These are phyloP conservation scores for Artibeus jamaicensis DNA, from an alignment of 2,797 vertebrate species.

Conservation along the genomic window DNA sequence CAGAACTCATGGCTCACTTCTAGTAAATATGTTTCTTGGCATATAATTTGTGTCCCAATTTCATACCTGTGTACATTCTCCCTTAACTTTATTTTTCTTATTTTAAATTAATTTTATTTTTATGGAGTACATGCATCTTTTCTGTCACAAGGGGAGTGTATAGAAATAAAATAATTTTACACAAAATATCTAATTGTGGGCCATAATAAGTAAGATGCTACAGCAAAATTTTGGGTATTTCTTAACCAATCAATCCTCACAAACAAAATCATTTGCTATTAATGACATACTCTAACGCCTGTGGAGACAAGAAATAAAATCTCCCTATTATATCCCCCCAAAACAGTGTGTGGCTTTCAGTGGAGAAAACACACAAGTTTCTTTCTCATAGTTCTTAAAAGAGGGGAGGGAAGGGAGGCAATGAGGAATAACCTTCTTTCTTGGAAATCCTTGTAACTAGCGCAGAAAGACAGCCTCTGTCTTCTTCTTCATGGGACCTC, in stretches of 20 bases:
- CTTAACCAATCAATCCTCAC: background rate
- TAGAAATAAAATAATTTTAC: background rate
- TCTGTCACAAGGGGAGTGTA: background rate
- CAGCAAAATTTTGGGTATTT: background rate
- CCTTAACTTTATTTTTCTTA: background rate
- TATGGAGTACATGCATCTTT: background rate
- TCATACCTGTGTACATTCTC: background rate
- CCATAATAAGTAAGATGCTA: background rate
- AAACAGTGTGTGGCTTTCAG: background rate
- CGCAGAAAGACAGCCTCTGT: background rate
- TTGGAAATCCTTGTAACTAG: background rate
- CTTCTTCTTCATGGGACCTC: background rate
- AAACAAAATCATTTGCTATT: slow-evolving; percentile 13
- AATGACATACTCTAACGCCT: background rate
- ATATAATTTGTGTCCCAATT: background rate
- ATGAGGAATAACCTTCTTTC: background rate
- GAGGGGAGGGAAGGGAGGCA: background rate
- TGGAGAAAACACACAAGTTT: background rate
- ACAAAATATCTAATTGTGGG: background rate
- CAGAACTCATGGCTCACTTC: background rate
- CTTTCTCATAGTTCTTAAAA: background rate
- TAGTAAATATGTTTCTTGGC: background rate
- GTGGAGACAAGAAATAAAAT: background rate
- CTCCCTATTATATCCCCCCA: background rate
- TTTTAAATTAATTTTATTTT: slow-evolving; percentile 26